These are phyloP conservation scores for Neogale vison DNA, from an alignment of 2,113 vertebrate species.

Conservation along the genomic window DNA sequence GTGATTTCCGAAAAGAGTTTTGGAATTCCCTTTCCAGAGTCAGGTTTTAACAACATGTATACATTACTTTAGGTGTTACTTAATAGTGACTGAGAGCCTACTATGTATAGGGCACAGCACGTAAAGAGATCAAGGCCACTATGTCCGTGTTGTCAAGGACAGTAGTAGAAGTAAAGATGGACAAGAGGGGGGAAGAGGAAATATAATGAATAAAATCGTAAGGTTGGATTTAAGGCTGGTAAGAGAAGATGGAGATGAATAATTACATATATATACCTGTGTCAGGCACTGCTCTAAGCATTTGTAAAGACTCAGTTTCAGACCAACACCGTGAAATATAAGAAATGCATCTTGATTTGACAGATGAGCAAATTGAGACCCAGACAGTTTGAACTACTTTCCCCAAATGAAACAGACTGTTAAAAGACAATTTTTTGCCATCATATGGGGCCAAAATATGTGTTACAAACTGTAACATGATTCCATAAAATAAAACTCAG, in stretches of 20 bases:
- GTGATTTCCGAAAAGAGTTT: not conserved
- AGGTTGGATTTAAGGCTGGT: not conserved
- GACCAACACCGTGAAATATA: not conserved
- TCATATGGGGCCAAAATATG: not conserved
- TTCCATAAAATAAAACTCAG: not conserved
- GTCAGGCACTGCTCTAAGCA: not conserved
- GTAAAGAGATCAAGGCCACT: not conserved
- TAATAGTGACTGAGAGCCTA: not conserved
- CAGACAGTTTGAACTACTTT: not conserved
- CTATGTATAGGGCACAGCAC: not conserved
- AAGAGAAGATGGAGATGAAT: not conserved
- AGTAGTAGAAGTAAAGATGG: not conserved
- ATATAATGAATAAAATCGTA: not conserved
- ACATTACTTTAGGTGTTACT: not conserved
- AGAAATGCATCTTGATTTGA: not conserved
- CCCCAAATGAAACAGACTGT: not conserved
- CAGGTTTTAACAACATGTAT: not conserved
- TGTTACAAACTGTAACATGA: not conserved
- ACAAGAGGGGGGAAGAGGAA: not conserved
- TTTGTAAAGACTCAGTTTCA: constrained; percentile 7
- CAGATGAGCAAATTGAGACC: not conserved
- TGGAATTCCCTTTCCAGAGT: not conserved
- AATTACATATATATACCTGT: not conserved
- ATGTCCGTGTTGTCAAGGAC: not conserved
- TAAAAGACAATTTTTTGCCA: not conserved